A percentile compares a stretch with the other conserved stretches of the same genome.
Evolutionary conservation across 1,140 invertebrate genomes (phyloP).

Genomic region (Radopholus similis): DNA sequence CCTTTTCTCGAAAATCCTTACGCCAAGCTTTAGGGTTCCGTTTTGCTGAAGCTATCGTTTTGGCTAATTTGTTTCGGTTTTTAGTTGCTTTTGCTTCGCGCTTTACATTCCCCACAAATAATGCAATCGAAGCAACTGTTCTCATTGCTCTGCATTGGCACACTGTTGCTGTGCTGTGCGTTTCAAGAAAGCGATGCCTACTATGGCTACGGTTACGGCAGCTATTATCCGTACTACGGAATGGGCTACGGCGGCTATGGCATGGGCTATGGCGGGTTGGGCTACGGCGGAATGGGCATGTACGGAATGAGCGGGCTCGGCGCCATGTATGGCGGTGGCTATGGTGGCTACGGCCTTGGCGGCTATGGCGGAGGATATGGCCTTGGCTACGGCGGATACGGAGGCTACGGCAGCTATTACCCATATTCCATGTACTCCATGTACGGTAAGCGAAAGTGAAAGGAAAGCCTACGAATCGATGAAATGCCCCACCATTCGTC

Average conservation of each 20-base stretch:
- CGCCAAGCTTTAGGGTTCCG: too few species aligned
- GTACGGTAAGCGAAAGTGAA: neutral
- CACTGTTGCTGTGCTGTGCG: neutral
- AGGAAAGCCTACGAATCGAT: neutral
- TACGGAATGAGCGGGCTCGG: neutral
- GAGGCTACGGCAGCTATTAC: neutral
- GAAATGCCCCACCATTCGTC: neutral
- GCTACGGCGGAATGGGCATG: neutral
- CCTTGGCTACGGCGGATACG: slow-evolving; percentile 1
- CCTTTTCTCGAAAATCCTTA: too few species aligned
- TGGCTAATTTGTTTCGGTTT: too few species aligned
- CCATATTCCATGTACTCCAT: neutral
- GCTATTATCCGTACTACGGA: neutral
- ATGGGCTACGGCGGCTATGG: neutral
- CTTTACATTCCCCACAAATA: too few species aligned
- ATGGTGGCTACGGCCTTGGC: neutral
- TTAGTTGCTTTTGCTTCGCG: too few species aligned
- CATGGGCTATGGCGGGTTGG: neutral
- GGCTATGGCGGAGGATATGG: neutral
- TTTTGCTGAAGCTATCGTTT: too few species aligned
- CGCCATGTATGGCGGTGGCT: neutral
- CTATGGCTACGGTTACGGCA: neutral
- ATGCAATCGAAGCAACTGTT: neutral
- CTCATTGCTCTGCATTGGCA: neutral
- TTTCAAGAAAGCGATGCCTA: neutral